A percentile compares a stretch with the other conserved stretches of the same genome.
Conservation (phyloP, 2,888 invertebrate genomes). For the Apotomis turbidana region DNA sequence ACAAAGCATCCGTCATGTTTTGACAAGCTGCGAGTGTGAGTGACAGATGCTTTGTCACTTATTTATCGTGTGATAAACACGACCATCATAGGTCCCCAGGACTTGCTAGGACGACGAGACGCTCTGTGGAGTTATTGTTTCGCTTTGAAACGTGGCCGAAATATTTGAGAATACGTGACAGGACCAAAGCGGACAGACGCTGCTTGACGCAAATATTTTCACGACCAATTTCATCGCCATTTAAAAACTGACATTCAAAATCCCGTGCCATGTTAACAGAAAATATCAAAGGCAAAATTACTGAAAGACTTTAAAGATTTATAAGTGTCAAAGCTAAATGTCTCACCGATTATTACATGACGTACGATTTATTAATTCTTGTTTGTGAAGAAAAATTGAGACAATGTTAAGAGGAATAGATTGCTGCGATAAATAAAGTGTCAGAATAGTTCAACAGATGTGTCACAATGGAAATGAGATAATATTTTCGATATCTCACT, state of each 20-base stretch:
- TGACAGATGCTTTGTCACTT: too few species aligned
- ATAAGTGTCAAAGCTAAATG: constrained; percentile 34
- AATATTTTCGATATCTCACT: constrained; percentile 5
- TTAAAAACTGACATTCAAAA: constrained; percentile 15
- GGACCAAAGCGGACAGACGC: too few species aligned
- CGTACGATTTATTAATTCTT: constrained; percentile 29
- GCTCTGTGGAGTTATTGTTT: too few species aligned
- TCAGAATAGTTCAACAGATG: background rate
- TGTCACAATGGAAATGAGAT: background rate
- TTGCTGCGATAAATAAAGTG: constrained; percentile 20
- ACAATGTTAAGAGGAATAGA: constrained; percentile 17
- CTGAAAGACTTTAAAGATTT: constrained; percentile 25
- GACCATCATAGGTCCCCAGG: too few species aligned
- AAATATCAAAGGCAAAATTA: constrained; percentile 37
- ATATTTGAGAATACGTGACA: too few species aligned
- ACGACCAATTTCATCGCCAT: background rate
- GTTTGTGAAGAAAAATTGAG: constrained; percentile 34
- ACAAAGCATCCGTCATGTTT: too few species aligned
- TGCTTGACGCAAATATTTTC: background rate
- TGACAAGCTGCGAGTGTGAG: too few species aligned
- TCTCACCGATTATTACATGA: constrained; percentile 20
- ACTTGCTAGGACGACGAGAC: too few species aligned
- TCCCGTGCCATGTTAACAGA: constrained; percentile 25
- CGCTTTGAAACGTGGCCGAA: too few species aligned
- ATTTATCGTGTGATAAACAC: too few species aligned